phyloP scores from a whole-genome alignment of 2,797 vertebrate genomes.

The Todus mexicanus region DNA sequence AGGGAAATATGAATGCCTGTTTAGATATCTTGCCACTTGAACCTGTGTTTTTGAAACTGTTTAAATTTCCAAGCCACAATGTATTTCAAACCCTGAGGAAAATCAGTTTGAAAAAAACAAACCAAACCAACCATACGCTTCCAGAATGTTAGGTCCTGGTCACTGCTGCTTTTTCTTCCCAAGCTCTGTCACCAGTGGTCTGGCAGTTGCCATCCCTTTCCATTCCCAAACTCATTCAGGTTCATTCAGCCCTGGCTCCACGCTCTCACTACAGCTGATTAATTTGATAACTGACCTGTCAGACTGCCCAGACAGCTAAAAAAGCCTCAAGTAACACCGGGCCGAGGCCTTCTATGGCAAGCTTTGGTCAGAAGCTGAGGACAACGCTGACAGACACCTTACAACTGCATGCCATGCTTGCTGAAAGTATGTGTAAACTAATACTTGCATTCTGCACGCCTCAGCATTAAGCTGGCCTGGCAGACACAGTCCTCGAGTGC shows the following conservation, averaged over 20 bases:
- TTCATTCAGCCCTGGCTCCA: neutral
- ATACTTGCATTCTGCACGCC: neutral
- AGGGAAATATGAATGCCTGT: neutral
- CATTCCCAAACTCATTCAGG: neutral
- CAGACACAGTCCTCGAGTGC: neutral
- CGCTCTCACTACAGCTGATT: neutral
- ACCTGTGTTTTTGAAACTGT: neutral
- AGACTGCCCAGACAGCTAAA: neutral
- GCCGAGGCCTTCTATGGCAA: neutral
- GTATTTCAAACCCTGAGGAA: neutral
- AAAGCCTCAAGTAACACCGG: neutral
- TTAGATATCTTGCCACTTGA: neutral
- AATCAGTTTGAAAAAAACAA: neutral
- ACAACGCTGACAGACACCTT: neutral
- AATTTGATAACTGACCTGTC: neutral
- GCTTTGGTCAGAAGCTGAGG: neutral
- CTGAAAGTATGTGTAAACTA: conserved; percentile 8
- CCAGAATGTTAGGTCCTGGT: neutral
- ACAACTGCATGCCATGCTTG: neutral
- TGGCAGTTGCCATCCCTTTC: neutral
- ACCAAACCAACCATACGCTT: neutral
- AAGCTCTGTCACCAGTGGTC: neutral
- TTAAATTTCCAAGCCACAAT: neutral
- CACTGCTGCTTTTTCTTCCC: neutral
- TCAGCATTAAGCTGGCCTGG: neutral